A percentile compares a stretch with the other conserved stretches of the same genome.
These are phyloP conservation scores for Homarus americanus DNA, from an alignment of 1,140 invertebrate genomes.

Conservation along the genomic window DNA sequence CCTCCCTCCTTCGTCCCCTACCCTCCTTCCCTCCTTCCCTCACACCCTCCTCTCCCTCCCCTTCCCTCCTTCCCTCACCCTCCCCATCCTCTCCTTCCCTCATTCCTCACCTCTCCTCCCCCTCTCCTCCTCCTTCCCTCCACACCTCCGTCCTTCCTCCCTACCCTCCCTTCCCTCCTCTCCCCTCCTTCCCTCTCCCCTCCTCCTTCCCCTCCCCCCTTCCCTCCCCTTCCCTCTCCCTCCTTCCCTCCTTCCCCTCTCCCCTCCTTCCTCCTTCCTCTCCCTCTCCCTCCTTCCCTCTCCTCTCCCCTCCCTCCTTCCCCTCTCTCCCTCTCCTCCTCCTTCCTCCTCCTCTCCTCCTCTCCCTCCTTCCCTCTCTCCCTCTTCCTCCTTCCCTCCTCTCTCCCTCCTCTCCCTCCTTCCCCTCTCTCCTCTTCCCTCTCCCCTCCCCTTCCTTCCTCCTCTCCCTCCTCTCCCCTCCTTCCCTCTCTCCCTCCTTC, in stretches of 20 bases:
- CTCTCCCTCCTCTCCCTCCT: neutral
- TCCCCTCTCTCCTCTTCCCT: neutral
- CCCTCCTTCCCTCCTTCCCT: neutral
- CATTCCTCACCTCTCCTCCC: neutral
- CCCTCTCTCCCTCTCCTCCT: neutral
- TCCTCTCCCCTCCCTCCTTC: neutral
- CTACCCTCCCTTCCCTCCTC: neutral
- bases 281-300: neutral
- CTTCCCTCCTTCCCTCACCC: no score
- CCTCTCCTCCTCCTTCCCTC: neutral
- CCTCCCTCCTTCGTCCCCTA: no score
- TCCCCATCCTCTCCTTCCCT: no score
- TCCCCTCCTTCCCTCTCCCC: neutral
- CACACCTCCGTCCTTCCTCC: neutral
- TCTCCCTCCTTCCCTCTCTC: neutral
- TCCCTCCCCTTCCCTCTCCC: neutral
- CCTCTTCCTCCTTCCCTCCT: neutral
- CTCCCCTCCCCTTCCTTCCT: neutral
- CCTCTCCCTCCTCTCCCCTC: neutral
- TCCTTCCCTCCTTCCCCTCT: neutral
- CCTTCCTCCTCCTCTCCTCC: neutral
- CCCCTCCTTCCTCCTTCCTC: neutral
- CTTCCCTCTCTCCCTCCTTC: constrained; percentile 4
- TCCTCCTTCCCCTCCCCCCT: neutral
- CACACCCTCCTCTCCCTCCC: neutral